Evolutionary conservation across 1,140 invertebrate genomes (phyloP), one percentile per base, ranked within the genome.

Genomic region (Bactericera cockerelli): DNA sequence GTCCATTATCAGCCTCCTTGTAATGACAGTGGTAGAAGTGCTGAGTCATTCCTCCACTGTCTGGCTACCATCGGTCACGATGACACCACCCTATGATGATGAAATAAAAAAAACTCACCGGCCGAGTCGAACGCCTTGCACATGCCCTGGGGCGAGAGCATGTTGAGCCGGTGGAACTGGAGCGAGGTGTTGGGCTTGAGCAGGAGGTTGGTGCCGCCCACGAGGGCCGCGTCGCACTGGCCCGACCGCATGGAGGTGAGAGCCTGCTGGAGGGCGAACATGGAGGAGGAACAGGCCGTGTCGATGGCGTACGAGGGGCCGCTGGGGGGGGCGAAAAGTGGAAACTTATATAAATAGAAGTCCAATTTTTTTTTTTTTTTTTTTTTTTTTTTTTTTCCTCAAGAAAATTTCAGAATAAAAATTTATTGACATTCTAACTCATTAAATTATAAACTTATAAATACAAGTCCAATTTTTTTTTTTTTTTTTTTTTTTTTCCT

Each of bases 101-200:
- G n/a, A n/a, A n/a, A n/a, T n/a, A n/a, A n/a, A n/a, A n/a, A n/a
- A n/a, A n/a, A 31, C 62, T 65, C 69, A 76, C 89, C 92, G 53
- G 82, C 79, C 22, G 79, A 78, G 74, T 98, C 94, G 70, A 98
- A 98, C 8, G 92, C 88, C 70, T 92, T 94, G 74, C 93, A 98
- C 66, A 77, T 80, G 14, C 69, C 94, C 66, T 94, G 84, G 1
- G 79, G 75, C 22, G 89, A 87, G 61, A 98, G 77, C 91, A 98
- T 98, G 64, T 80, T 83, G 2, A 98, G 74, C 33, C 84, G 80
- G 69, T 93, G 86, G 71, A 98, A 98, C 70, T 96, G 91, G n/a
- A 97, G 74, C 2, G 93, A 89, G 61, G 78, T 82, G 24, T 80
- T 84, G 0, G 95, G 93, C 68, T 93, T 95, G 1, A 98, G 71